Conservation (phyloP, 23 tunicate genomes). For the Phallusia fumigata region DNA sequence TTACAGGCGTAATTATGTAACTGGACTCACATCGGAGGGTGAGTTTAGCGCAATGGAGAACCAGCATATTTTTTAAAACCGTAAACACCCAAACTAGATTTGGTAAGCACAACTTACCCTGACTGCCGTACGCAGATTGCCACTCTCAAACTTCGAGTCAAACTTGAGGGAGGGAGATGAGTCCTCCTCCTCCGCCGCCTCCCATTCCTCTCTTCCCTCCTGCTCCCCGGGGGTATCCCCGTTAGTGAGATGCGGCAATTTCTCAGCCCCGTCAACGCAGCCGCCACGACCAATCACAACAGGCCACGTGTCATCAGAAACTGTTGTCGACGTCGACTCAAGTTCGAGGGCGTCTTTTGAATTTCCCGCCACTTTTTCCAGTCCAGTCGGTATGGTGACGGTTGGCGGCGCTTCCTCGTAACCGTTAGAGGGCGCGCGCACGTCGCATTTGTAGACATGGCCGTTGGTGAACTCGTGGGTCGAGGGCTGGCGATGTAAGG, state of each 20-base stretch:
- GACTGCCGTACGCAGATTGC: slow-evolving; percentile 83
- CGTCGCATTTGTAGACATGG: slow-evolving; percentile 17
- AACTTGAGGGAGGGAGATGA: slow-evolving; percentile 31
- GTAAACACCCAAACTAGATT: no score
- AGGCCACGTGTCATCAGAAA: slow-evolving; percentile 58
- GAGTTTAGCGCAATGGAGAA: no score
- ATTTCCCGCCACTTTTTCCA: background rate
- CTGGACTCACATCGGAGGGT: no score
- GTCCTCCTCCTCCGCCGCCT: background rate
- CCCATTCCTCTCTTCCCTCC: background rate
- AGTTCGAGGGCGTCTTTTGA: slow-evolving; percentile 2
- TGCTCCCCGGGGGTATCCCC: background rate
- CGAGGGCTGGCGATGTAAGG: no score
- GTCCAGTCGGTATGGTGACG: slow-evolving; percentile 5
- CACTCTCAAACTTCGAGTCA: slow-evolving; percentile 95
- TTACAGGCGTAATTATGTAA: no score
- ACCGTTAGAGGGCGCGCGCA: background rate
- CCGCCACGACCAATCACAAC: slow-evolving; percentile 9
- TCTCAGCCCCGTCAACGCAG: background rate
- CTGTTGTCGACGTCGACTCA: slow-evolving; percentile 26
- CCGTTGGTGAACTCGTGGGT: background rate
- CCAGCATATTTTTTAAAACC: no score
- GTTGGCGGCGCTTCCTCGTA: background rate
- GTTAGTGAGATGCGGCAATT: background rate
- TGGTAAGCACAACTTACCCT: slow-evolving; percentile 27